Base-by-base conservation (phyloP, 2,113 vertebrate species). In the Hoplias malabaricus region DNA sequence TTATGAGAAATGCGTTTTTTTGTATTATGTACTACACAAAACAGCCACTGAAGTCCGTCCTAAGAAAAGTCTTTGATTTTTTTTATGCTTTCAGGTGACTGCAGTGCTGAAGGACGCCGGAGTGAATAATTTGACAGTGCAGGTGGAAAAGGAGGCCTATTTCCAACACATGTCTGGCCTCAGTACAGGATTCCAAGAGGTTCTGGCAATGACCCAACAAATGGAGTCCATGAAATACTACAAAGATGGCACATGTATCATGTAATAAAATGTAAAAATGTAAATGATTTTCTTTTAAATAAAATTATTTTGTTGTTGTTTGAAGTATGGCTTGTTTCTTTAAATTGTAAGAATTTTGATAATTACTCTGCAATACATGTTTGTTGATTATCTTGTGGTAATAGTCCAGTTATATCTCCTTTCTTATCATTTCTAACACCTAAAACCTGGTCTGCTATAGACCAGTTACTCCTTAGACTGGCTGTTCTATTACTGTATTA, bases 151-250 rank as follows among this genome's bases (percentile, higher is more conserved):
- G 87, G 98, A 99, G 73, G 95, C 96, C 0, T 99, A 98, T 87
- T 99, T 99, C 87, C 98, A 99, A 83, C 96, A 99, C 83, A 98
- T 98, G 97, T 98, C 96, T 0, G 98, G 97, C 70, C 95, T 99
- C 11, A 98, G 96, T 88, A 94, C 95, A 1, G 96, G 96, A 42
- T 98, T 98, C 87, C 95, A 98, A 12, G 96, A 99, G 78, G 93
- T 99, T 77, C 92, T 99, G 74, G 93, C 94, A 3, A 96, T 99
- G 94, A 98, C 96, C 23, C 94, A 96, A 78, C 97, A 99, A 82
- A 94, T 98, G 91, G 96, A 98, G 85, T 92, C 94, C 61, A 94
- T 98, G 88, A 97, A 96, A 83, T 94, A 94, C 83, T 93, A 95
- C 74, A 96, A 95, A 84, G 98, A 99, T 59, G 98, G 96, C 78